Percentiles rank a stretch among this genome's conserved stretches.
Evolutionary conservation across 2,888 invertebrate genomes (phyloP).

Genomic region (Ceraclea dissimilis): DNA sequence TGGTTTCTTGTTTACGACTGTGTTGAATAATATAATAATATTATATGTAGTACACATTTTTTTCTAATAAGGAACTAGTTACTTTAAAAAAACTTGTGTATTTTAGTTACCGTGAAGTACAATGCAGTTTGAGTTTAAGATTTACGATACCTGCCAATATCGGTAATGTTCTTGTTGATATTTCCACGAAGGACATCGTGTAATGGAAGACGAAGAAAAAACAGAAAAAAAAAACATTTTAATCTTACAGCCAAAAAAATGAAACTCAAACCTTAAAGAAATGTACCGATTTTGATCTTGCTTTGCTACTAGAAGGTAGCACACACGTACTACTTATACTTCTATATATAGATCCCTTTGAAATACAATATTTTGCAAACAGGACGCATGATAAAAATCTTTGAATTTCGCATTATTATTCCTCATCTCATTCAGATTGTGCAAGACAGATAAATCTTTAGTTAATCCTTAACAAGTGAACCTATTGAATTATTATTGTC

Average conservation of each 20-base stretch:
- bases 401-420: slow-evolving; percentile 1
- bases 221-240: background rate
- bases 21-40: too few species aligned
- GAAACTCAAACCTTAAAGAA: slow-evolving; percentile 7
- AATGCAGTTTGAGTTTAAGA: background rate
- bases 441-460: slow-evolving; percentile 7
- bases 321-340: slow-evolving; percentile 17
- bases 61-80: too few species aligned
- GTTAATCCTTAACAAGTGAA: background rate
- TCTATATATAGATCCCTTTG: slow-evolving; percentile 10
- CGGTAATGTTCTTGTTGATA: background rate
- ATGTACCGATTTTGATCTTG: slow-evolving; percentile 7
- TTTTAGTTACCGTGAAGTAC: too few species aligned
- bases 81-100: too few species aligned
- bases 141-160: slow-evolving; percentile 4
- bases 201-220: background rate
- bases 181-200: slow-evolving; percentile 10
- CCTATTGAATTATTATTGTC: too few species aligned
- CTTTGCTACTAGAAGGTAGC: slow-evolving; percentile 21
- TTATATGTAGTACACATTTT: too few species aligned
- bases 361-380: slow-evolving; percentile 26
- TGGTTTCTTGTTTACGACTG: too few species aligned
- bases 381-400: slow-evolving; percentile 22
- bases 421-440: slow-evolving; percentile 8
- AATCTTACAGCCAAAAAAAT: slow-evolving; percentile 15